A percentile compares a stretch with the other conserved stretches of the same genome.
Evolutionary conservation across 2,888 invertebrate genomes (phyloP).

Genomic region (Ophion obscuratus): DNA sequence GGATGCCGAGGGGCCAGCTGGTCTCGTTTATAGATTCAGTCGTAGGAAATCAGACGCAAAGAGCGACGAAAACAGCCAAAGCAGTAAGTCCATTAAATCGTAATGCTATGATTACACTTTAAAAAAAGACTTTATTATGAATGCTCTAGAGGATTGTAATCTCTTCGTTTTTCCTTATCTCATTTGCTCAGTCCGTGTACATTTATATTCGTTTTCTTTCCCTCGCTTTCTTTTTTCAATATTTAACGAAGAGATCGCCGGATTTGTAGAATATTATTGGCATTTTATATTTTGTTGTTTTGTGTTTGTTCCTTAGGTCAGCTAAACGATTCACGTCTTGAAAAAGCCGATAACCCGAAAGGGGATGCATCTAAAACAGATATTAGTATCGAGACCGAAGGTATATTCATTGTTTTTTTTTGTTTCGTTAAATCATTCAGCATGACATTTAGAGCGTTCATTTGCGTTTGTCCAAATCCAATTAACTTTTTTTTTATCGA

Average conservation of each 20-base stretch:
- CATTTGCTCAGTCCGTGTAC: neutral
- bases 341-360: slow-evolving; percentile 79
- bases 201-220: slow-evolving; percentile 9
- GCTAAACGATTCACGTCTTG: slow-evolving; percentile 80
- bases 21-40: slow-evolving; percentile 79
- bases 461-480: slow-evolving; percentile 47
- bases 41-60: slow-evolving; percentile 79
- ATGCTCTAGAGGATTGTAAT: slow-evolving; percentile 35
- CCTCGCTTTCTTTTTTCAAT: slow-evolving; percentile 14
- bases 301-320: slow-evolving; percentile 79
- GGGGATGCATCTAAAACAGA: slow-evolving; percentile 80
- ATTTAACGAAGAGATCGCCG: neutral
- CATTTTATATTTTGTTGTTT: slow-evolving; percentile 57
- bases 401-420: slow-evolving; percentile 73
- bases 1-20: slow-evolving; percentile 79
- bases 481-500: slow-evolving; percentile 23
- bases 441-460: slow-evolving; percentile 51
- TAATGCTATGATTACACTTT: slow-evolving; percentile 28
- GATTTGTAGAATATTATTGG: slow-evolving; percentile 58
- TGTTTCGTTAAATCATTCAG: slow-evolving; percentile 36
- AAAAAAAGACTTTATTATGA: slow-evolving; percentile 9
- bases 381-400: slow-evolving; percentile 80
- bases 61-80: slow-evolving; percentile 80
- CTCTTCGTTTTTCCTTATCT: slow-evolving; percentile 13
- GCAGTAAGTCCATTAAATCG: slow-evolving; percentile 75